Percentiles rank a stretch among this genome's conserved stretches.
Conservation (phyloP, 2,797 vertebrate genomes). For the Salmo trutta region DNA sequence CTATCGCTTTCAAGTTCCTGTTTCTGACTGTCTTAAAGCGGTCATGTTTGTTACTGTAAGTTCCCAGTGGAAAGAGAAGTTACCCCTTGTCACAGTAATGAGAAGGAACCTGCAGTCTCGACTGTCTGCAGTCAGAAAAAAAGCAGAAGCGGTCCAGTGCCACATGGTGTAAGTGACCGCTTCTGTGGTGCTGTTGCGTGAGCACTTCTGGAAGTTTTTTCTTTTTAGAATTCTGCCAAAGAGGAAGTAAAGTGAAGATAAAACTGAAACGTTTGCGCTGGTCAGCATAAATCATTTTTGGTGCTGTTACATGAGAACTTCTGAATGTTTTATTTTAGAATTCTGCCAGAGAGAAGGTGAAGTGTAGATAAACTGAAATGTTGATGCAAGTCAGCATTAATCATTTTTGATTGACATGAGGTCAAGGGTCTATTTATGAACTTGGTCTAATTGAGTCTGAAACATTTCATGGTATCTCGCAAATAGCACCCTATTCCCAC, state of each 20-base stretch:
- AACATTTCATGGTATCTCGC: not conserved
- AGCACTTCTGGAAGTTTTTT: not conserved
- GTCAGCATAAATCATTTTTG: not conserved
- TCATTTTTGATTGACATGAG: not conserved
- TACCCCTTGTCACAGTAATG: not conserved
- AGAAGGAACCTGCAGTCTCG: constrained; percentile 1
- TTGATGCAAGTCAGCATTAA: not conserved
- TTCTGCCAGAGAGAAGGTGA: not conserved
- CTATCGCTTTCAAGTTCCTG: not conserved
- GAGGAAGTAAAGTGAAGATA: not conserved
- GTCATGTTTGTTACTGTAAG: not conserved
- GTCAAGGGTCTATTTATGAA: not conserved
- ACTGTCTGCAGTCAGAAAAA: constrained; percentile 10
- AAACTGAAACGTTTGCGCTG: not conserved
- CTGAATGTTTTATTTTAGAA: too few relatives aligned
- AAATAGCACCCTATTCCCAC: not conserved
- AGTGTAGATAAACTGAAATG: not conserved
- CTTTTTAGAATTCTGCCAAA: not conserved
- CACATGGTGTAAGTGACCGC: not conserved
- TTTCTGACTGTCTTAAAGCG: not conserved
- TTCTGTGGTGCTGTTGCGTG: not conserved
- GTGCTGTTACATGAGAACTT: not conserved
- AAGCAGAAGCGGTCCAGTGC: constrained; percentile 1
- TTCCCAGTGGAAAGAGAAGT: not conserved
- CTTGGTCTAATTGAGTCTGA: not conserved